phyloP scores from a whole-genome alignment of 2,113 vertebrate genomes.

The Sterna hirundo region DNA sequence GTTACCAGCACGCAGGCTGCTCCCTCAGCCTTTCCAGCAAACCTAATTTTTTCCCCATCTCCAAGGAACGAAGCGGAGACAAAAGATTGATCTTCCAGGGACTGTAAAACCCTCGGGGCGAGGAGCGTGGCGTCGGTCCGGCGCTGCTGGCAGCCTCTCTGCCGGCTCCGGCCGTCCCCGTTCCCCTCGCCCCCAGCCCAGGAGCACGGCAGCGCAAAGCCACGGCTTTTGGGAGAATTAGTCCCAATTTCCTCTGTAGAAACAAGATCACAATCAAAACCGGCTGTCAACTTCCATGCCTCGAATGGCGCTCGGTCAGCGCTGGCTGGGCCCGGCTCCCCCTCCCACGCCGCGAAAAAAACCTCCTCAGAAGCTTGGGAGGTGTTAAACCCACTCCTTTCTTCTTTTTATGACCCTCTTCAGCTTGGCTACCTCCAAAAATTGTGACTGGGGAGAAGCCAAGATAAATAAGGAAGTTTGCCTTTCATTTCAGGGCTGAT shows the following conservation, averaged over 20 bases:
- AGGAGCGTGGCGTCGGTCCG: neutral
- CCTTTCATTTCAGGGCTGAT: neutral
- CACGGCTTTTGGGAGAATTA: neutral
- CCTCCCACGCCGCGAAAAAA: fast-evolving
- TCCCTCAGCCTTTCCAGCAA: neutral
- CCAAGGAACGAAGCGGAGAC: neutral
- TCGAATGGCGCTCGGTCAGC: fast-evolving
- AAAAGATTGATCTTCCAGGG: neutral
- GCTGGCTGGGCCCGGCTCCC: neutral
- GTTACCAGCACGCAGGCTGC: neutral
- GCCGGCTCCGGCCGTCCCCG: neutral
- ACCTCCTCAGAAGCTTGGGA: neutral
- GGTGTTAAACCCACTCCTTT: neutral
- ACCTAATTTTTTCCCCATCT: neutral
- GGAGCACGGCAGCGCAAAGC: neutral
- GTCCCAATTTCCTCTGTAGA: neutral
- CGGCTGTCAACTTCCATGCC: neutral
- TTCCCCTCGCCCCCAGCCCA: neutral
- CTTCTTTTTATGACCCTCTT: conserved; percentile 10
- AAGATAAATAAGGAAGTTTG: neutral
- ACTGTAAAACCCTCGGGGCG: neutral
- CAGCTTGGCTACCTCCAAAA: neutral
- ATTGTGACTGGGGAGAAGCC: neutral
- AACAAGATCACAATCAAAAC: neutral
- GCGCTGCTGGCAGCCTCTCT: neutral